Base-by-base conservation (phyloP, 2,888 invertebrate genomes). In the Ochropacha duplaris region DNA sequence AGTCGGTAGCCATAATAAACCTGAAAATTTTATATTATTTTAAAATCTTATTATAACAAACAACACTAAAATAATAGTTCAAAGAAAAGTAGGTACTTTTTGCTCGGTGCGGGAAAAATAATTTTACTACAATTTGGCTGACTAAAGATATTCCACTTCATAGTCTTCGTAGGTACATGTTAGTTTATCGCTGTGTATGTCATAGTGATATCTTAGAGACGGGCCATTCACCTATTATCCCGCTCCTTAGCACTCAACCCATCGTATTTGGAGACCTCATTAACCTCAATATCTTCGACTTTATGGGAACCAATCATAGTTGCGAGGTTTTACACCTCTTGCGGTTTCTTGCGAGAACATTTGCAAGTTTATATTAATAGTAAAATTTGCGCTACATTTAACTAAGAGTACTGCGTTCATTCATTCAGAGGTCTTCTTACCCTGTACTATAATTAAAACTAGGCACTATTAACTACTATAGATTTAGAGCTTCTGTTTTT, bases 201-300 rank as follows among this genome's bases (percentile, higher is more conserved):
- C 4, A 6, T 12, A 6, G 6, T 12, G n/a, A 12, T 6, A 2
- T 12, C 2, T 12, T 49, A 9, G 49, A 22, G n/a, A 54, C 52
- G 52, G 58, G 66, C 63, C 58, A 61, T 62, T 55, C 56, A 54
- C 54, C 58, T 44, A 44, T 60, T 57, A 59, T 68, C 63, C 71
- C 62, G 56, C 61, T 65, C 62, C 55, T 59, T 65, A 11, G 64
- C 60, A 65, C 71, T 68, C 68, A 71, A 59, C 67, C 72, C 61
- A 71, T 31, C 61, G 61, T 61, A 68, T 71, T 71, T 56, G 62
- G 66, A 70, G 64, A 69, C 69, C 66, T 70, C 71, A 70, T 78
- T 76, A 76, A 73, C 78, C 78, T 72, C 66, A 58, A 79, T 76
- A 62, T 50, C 67, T 59, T 61, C 57, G 52, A 61, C 58, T 65